phyloP scores from a whole-genome alignment of 1,140 invertebrate species.

The Achatina immaculata region DNA sequence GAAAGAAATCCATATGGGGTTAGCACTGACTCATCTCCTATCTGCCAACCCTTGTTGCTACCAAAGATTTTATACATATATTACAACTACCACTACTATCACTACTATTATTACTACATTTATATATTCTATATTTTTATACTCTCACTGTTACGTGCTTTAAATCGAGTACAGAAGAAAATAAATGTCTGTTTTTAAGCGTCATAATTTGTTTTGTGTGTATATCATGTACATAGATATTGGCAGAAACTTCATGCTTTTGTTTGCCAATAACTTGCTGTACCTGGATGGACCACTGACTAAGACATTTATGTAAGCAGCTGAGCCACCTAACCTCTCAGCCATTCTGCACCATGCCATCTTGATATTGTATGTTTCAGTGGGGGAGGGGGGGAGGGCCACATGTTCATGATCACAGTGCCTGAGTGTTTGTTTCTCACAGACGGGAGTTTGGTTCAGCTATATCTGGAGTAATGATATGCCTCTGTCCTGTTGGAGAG shows the following conservation, averaged over 20 bases:
- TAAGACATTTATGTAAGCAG: no score
- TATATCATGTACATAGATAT: neutral
- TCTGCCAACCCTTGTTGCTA: slow-evolving; percentile 12
- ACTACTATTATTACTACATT: slow-evolving; percentile 15
- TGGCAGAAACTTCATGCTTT: neutral
- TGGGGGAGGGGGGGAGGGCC: no score
- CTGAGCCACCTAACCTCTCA: no score
- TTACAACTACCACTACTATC: slow-evolving; percentile 13
- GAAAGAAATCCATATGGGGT: slow-evolving; percentile 1
- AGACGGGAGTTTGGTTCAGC: no score
- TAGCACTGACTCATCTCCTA: neutral
- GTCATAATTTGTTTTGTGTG: neutral
- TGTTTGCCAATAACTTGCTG: no score
- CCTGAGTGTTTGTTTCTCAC: no score
- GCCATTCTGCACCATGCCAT: no score
- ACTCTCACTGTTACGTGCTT: neutral
- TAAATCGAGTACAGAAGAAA: slow-evolving; percentile 2
- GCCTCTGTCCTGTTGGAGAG: no score
- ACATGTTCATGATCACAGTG: no score
- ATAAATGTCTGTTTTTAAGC: slow-evolving; percentile 7
- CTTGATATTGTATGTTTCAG: no score
- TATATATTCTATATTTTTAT: slow-evolving; percentile 20
- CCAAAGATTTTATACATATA: slow-evolving; percentile 19
- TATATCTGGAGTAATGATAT: no score
- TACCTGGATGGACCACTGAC: no score